Conservation (phyloP, 1,140 invertebrate genomes). For the Nephotettix cincticeps region DNA sequence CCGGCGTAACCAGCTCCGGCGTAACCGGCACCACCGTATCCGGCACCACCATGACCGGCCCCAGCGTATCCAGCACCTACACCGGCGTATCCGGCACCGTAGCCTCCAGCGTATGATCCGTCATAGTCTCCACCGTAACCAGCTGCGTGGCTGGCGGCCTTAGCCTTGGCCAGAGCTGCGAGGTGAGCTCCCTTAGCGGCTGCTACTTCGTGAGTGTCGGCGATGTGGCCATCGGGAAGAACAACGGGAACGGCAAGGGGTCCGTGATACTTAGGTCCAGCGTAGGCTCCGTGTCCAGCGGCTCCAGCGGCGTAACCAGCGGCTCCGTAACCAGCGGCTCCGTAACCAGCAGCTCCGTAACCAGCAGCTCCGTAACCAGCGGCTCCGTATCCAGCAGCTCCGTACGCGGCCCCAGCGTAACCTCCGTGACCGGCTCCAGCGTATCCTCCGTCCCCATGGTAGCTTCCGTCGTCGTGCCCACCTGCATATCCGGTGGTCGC, state of each 20-base stretch:
- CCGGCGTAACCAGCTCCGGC: not conserved
- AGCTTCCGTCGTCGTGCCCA: slow-evolving; percentile 3
- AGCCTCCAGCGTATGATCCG: slow-evolving; percentile 42
- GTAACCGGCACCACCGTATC: slow-evolving; percentile 2
- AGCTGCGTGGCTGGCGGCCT: not conserved
- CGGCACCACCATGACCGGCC: not conserved
- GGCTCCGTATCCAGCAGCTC: not conserved
- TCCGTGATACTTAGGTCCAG: slow-evolving; percentile 1
- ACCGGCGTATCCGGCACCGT: slow-evolving; percentile 32
- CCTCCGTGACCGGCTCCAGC: not conserved
- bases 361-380: not conserved
- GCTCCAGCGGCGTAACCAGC: slow-evolving; percentile 36
- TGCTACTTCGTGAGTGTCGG: slow-evolving; percentile 59
- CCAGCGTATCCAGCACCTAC: slow-evolving; percentile 31
- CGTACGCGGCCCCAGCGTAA: slow-evolving; percentile 39
- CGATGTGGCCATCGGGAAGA: slow-evolving; percentile 39
- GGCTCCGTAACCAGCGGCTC: slow-evolving; percentile 38
- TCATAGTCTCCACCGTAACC: slow-evolving; percentile 28
- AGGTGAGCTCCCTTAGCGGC: slow-evolving; percentile 59
- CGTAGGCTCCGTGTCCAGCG: not conserved
- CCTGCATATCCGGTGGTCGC: not conserved
- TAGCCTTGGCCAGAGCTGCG: slow-evolving; percentile 55
- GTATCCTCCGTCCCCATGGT: not conserved
- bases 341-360: not conserved
- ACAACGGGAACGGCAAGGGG: slow-evolving; percentile 3